phyloP scores from a whole-genome alignment of 2,113 vertebrate species.

The Oncorhynchus clarkii region DNA sequence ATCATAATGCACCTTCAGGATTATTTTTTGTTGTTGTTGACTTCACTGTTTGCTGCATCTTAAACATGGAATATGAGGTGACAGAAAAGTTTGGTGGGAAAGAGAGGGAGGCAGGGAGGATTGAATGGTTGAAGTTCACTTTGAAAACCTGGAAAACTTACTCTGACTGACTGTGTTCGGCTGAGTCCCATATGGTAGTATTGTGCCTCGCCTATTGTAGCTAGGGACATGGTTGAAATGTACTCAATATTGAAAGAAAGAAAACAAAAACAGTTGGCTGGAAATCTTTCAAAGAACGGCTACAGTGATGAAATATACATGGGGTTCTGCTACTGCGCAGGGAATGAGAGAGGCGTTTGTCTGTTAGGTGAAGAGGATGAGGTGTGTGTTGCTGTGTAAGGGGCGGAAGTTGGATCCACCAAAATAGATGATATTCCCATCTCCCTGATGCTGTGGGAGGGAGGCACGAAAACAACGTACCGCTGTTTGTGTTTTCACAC shows the following conservation, averaged over 20 bases:
- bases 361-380: conserved; percentile 17
- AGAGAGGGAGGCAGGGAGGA: not conserved
- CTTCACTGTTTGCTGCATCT: conserved; percentile 35
- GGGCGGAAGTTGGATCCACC: conserved; percentile 4
- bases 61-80: conserved; percentile 31
- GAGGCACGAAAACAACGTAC: not conserved
- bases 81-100: conserved; percentile 23
- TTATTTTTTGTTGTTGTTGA: conserved; percentile 27
- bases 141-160: conserved; percentile 29
- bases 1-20: conserved; percentile 42
- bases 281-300: conserved; percentile 22
- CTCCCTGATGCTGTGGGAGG: conserved; percentile 12
- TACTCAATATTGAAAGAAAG: conserved; percentile 35
- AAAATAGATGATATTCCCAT: conserved; percentile 34
- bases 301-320: conserved; percentile 42
- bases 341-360: not conserved
- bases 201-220: conserved; percentile 6
- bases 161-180: conserved; percentile 10
- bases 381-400: conserved; percentile 34
- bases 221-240: conserved; percentile 39
- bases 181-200: not conserved
- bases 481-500: conserved; percentile 30
- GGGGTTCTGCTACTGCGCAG: not conserved
- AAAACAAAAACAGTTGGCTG: conserved; percentile 29
- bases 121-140: conserved; percentile 32